Evolutionary conservation across 1,140 invertebrate genomes (phyloP), one percentile per base, ranked within the genome.

Genomic region (Parasteatoda tepidariorum): DNA sequence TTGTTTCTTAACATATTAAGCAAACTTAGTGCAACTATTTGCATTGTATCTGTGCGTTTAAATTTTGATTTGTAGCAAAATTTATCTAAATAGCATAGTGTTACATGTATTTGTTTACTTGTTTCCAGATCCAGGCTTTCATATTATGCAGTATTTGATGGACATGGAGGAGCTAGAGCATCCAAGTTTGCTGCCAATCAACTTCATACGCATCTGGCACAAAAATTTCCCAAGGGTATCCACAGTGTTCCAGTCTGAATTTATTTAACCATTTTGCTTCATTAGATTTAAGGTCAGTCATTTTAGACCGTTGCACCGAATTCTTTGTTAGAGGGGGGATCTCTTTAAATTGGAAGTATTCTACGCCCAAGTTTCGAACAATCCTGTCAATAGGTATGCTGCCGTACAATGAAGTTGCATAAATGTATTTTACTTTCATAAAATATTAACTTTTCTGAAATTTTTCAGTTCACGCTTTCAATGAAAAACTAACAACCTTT

Each of bases 131-230:
- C 84, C 34, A 85, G 89, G 7, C 28, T 89, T 7, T 86, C 88
- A 3, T 85, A 89, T 34, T 91, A 89, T 86, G 89, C 86, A 33
- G 89, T 91, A 18, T 91, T 89, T 87, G 90, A 91, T 87, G 90
- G 90, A 18, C 90, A 91, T 85, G 90, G 87, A 73, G 90, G 90
- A 70, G 67, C 79, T 22, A 86, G 88, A 84, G 90, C 90, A 28
- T 89, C 91, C 48, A 89, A 88, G 86, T 91, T 88, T 87, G 89
- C 89, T 86, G 89, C 89, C 67, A 76, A 89, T 83, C 83, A 89
- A 86, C 87, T 90, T 85, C 89, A 88, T 86, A 87, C 86, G 86
- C 87, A 88, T 87, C 87, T 90, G 31, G 86, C 87, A 79, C 85
- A 88, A 85, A 88, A 87, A 85, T 89, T 90, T 86, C 89, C 88